Evolutionary conservation across 2,888 invertebrate species (phyloP).

Genomic region (Tineola bisselliella): DNA sequence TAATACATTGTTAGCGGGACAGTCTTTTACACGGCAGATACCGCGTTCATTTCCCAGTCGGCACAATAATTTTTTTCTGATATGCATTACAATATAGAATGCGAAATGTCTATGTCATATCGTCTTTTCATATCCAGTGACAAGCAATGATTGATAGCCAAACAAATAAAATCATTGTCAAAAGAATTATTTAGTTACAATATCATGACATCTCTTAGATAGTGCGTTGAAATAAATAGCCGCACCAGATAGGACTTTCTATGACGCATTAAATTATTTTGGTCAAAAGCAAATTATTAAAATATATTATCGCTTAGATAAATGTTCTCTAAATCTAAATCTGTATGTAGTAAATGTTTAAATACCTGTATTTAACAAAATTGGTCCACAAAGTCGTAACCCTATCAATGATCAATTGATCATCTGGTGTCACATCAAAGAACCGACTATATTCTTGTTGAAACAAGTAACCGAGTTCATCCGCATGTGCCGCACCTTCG

Average conservation of each 20-base stretch:
- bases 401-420: slow-evolving; percentile 29
- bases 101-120: not conserved
- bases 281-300: too few species aligned
- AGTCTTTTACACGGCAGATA: too few species aligned
- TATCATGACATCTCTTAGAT: not conserved
- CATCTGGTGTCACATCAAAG: slow-evolving; percentile 22
- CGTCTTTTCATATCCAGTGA: not conserved
- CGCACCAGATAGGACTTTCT: not conserved
- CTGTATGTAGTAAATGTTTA: not conserved
- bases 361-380: slow-evolving; percentile 38
- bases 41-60: too few species aligned
- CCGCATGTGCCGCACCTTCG: slow-evolving; percentile 29
- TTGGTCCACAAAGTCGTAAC: slow-evolving; percentile 36
- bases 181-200: not conserved
- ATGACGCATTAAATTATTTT: not conserved
- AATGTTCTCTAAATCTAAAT: too few species aligned
- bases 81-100: too few species aligned
- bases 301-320: too few species aligned
- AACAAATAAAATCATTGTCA: not conserved
- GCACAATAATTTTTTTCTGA: too few species aligned
- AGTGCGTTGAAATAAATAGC: not conserved
- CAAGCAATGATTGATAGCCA: not conserved
- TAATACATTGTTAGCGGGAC: too few species aligned
- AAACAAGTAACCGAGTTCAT: slow-evolving; percentile 40
- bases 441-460: slow-evolving; percentile 18